Conservation (phyloP, 2,888 invertebrate species). For the Phaedon cochleariae region DNA sequence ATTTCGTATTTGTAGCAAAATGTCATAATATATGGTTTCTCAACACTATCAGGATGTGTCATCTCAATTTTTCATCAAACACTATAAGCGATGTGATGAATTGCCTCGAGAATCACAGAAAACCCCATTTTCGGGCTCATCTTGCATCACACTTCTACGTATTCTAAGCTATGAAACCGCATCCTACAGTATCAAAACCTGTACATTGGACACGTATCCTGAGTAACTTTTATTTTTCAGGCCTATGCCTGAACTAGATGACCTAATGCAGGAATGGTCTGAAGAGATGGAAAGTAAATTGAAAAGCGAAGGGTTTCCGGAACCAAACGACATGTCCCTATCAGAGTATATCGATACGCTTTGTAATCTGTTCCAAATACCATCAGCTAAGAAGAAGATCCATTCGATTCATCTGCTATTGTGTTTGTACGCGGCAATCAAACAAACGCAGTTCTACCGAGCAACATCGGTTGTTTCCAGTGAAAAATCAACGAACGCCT, state of each 20-base stretch:
- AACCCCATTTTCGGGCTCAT: too few relatives aligned
- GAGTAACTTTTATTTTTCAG: slow-evolving; percentile 66
- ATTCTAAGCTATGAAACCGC: too few relatives aligned
- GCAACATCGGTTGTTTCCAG: slow-evolving; percentile 38
- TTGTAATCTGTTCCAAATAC: slow-evolving; percentile 88
- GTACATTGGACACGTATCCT: too few relatives aligned
- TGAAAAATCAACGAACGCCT: slow-evolving; percentile 30
- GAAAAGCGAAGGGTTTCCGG: slow-evolving; percentile 78
- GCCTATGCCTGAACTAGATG: slow-evolving; percentile 93
- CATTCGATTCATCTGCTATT: slow-evolving; percentile 88
- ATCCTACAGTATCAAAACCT: too few relatives aligned
- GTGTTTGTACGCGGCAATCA: slow-evolving; percentile 80
- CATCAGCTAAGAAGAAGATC: slow-evolving; percentile 78
- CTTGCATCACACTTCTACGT: too few relatives aligned
- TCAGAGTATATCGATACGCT: slow-evolving; percentile 83
- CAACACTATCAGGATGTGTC: too few relatives aligned
- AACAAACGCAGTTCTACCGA: slow-evolving; percentile 67
- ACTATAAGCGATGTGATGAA: too few relatives aligned
- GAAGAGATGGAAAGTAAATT: slow-evolving; percentile 82
- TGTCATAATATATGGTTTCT: too few relatives aligned
- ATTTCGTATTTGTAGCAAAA: too few relatives aligned
- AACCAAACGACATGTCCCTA: slow-evolving; percentile 76
- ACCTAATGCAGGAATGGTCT: slow-evolving; percentile 96
- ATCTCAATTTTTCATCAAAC: too few relatives aligned
- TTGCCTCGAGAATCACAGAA: too few relatives aligned